phyloP scores from a whole-genome alignment of 2,888 invertebrate species.

The Nipponacmea schrenckii region DNA sequence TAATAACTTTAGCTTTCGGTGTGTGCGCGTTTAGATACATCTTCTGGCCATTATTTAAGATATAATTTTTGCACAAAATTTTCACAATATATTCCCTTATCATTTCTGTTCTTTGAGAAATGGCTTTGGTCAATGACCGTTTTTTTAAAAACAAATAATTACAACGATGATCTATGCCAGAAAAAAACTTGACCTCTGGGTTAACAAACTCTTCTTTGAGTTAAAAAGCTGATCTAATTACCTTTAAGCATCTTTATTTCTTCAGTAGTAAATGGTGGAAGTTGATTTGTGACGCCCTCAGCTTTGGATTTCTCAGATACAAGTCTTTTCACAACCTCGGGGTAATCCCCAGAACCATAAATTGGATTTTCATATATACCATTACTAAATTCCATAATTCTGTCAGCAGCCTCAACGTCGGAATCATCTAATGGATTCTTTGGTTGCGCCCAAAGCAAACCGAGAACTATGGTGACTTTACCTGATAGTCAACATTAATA shows the following conservation, averaged over 20 bases:
- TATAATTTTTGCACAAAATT: too few relatives aligned
- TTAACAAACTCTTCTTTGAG: too few relatives aligned
- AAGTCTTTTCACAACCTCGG: constrained; percentile 44
- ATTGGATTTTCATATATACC: constrained; percentile 64
- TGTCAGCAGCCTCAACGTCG: constrained; percentile 52
- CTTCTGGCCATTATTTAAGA: too few relatives aligned
- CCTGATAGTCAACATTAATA: constrained; percentile 34
- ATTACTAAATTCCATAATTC: constrained; percentile 46
- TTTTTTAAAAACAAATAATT: too few relatives aligned
- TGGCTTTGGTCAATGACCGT: too few relatives aligned
- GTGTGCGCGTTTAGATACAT: too few relatives aligned
- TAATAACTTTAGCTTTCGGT: too few relatives aligned
- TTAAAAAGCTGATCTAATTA: too few relatives aligned
- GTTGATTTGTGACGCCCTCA: constrained; percentile 49
- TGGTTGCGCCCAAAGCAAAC: constrained; percentile 51
- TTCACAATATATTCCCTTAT: too few relatives aligned
- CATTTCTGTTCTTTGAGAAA: too few relatives aligned
- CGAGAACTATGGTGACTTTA: constrained; percentile 49
- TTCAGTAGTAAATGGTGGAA: constrained; percentile 59
- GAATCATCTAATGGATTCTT: constrained; percentile 42
- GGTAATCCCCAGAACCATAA: constrained; percentile 71
- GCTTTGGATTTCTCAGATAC: constrained; percentile 45
- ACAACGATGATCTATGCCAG: too few relatives aligned
- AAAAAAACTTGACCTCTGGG: too few relatives aligned
- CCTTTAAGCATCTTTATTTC: constrained; percentile 58